Evolutionary conservation across 1,140 invertebrate genomes (phyloP).

Genomic region (Formica exsecta): DNA sequence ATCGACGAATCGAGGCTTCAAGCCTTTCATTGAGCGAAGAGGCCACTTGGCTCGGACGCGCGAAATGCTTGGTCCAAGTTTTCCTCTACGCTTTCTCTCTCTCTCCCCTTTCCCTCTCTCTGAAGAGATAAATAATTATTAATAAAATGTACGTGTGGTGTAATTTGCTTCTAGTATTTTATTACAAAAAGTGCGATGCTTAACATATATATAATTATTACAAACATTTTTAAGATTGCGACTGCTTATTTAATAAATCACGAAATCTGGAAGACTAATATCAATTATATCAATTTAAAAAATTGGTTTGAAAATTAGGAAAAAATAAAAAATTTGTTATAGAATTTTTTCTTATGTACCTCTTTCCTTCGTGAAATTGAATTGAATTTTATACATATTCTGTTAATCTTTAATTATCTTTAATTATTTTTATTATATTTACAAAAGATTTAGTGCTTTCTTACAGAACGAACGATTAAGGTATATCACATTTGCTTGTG

Average conservation of each 20-base stretch:
- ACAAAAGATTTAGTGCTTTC: not conserved
- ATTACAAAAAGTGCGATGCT: not conserved
- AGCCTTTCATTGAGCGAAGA: constrained; percentile 27
- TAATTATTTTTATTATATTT: not conserved
- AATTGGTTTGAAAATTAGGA: not conserved
- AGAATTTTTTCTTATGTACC: not conserved
- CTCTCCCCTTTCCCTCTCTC: no score
- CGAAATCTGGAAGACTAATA: not conserved
- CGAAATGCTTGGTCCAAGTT: constrained; percentile 16
- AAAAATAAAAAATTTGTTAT: not conserved
- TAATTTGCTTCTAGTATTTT: not conserved
- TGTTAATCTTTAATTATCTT: not conserved
- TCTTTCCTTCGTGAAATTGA: not conserved
- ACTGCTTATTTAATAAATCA: not conserved
- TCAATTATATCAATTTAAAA: not conserved
- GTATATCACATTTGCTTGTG: not conserved
- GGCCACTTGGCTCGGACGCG: not conserved
- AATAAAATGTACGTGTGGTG: not conserved
- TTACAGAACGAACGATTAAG: not conserved
- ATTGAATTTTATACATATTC: no score
- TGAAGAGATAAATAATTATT: not conserved
- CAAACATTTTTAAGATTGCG: not conserved
- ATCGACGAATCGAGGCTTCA: constrained; percentile 39
- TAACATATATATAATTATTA: not conserved
- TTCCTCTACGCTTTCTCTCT: not conserved